Evolutionary conservation across 2,113 vertebrate species (phyloP).

Genomic region (Festucalex cinctus): DNA sequence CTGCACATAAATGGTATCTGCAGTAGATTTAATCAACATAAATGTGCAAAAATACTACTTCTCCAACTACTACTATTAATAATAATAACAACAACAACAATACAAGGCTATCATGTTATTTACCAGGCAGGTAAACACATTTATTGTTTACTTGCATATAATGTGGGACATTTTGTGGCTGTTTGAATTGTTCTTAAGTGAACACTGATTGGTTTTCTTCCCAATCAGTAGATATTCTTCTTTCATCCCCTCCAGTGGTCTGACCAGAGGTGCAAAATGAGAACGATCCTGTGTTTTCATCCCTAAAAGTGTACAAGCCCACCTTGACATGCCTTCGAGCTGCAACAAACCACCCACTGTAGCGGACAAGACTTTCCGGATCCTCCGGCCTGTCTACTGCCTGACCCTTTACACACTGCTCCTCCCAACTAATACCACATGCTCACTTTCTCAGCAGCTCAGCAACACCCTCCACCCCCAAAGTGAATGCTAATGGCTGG

Average conservation of each 20-base stretch:
- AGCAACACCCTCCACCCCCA: conserved; percentile 23
- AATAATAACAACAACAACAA: not conserved
- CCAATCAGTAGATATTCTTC: conserved; percentile 71
- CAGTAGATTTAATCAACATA: not conserved
- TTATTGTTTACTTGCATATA: not conserved
- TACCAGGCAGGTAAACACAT: not conserved
- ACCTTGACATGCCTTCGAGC: conserved; percentile 9
- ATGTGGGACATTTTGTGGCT: not conserved
- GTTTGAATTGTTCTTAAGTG: not conserved
- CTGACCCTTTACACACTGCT: conserved; percentile 40
- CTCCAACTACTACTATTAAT: too few species aligned
- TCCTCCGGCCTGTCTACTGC: conserved; percentile 8
- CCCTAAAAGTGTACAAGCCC: conserved; percentile 23
- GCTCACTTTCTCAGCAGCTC: conserved; percentile 34
- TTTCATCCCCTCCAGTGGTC: conserved; percentile 66
- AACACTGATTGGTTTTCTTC: conserved; percentile 21
- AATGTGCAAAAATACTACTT: not conserved
- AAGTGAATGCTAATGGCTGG: conserved; percentile 68
- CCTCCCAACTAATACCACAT: conserved; percentile 55
- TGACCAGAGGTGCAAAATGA: conserved; percentile 35
- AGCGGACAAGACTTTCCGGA: conserved; percentile 24
- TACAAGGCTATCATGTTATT: not conserved
- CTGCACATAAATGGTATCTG: too few species aligned
- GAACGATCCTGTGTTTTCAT: conserved; percentile 35
- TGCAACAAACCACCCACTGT: conserved; percentile 10